Percentiles rank a stretch among this genome's conserved stretches.
Conservation (phyloP, 2,888 invertebrate genomes). For the Eupithecia pulchellata region DNA sequence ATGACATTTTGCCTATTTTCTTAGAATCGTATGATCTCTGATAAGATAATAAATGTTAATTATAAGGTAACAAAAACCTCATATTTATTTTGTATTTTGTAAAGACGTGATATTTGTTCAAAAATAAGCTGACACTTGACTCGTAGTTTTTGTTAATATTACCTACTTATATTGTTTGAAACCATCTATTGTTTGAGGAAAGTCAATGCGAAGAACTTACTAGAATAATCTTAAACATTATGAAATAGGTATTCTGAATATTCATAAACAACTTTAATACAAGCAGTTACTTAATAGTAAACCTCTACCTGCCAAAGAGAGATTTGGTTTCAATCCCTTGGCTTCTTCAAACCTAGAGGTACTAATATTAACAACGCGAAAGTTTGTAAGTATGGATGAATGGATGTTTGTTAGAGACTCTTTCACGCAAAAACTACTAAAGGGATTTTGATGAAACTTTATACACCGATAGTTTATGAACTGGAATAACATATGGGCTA, state of each 20-base stretch:
- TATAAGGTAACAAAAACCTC: neutral
- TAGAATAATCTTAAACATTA: neutral
- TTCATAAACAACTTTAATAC: neutral
- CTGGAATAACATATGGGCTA: too few species aligned
- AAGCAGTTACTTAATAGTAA: neutral
- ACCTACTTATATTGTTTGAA: conserved; percentile 1
- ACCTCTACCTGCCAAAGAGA: neutral
- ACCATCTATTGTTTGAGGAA: conserved; percentile 1
- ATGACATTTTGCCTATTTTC: neutral
- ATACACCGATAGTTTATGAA: too few species aligned
- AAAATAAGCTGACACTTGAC: conserved; percentile 13
- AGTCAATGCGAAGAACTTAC: conserved; percentile 3
- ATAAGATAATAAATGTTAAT: neutral
- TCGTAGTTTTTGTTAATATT: conserved; percentile 5
- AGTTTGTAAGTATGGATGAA: too few species aligned
- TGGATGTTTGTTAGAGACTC: too few species aligned
- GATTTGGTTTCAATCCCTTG: neutral
- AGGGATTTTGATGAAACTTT: too few species aligned
- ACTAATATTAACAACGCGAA: too few species aligned
- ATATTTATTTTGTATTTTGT: neutral
- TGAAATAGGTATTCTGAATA: neutral
- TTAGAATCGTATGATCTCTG: conserved; percentile 5
- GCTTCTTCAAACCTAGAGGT: neutral
- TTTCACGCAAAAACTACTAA: too few species aligned
- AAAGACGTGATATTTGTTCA: neutral